phyloP scores from a whole-genome alignment of 1,140 invertebrate genomes.

The Pentalonia nigronervosa region DNA sequence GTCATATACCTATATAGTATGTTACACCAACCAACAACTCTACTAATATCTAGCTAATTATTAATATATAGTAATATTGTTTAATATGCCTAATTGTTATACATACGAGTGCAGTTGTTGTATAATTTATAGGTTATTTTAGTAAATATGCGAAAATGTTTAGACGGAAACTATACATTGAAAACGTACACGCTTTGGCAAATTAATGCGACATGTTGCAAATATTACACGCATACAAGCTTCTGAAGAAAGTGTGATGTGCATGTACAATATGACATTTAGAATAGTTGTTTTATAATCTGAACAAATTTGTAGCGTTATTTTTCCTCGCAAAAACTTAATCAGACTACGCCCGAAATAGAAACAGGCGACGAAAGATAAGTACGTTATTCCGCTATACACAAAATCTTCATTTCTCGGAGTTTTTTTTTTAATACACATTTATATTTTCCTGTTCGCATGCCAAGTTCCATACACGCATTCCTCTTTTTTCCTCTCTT shows the following conservation, averaged over 20 bases:
- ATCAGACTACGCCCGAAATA: conserved; percentile 3
- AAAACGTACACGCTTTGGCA: neutral
- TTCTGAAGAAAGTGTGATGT: neutral
- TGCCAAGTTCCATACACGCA: conserved; percentile 25
- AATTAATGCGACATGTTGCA: neutral
- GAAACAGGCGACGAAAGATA: conserved; percentile 13
- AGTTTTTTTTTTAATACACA: conserved; percentile 7
- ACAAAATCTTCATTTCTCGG: no score
- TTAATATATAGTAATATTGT: neutral
- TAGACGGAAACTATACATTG: neutral
- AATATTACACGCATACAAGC: neutral
- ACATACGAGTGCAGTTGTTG: neutral
- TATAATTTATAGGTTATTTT: neutral
- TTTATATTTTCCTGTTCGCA: conserved; percentile 25
- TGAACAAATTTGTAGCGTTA: neutral
- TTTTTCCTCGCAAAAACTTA: neutral
- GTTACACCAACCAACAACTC: neutral
- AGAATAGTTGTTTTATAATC: neutral
- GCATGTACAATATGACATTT: neutral
- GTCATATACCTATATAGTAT: neutral
- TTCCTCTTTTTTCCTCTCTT: conserved; percentile 1
- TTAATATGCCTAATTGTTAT: neutral
- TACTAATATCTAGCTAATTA: neutral
- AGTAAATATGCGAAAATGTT: neutral
- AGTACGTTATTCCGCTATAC: neutral